Evolutionary conservation across 2,113 vertebrate genomes (phyloP).

Genomic region (Myotis lucifugus): DNA sequence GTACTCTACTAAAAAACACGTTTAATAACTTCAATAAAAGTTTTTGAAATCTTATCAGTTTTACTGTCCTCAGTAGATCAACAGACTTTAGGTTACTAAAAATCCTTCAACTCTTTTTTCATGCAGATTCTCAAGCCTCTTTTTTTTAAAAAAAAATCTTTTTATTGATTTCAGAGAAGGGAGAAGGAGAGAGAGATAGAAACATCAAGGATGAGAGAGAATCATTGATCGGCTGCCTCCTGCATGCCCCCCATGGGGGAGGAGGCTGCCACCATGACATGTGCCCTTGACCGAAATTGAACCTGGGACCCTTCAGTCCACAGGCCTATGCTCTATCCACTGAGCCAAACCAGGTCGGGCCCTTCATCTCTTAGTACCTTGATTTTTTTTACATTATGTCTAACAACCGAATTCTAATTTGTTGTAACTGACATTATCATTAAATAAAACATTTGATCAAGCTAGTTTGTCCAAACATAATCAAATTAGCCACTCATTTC

Average conservation of each 20-base stretch:
- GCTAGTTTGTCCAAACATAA: not conserved
- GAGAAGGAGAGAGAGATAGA: no score
- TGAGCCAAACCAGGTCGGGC: no score
- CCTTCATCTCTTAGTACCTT: not conserved
- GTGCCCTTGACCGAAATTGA: no score
- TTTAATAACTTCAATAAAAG: not conserved
- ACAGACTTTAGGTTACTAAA: not conserved
- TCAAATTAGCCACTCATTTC: slow-evolving; percentile 6
- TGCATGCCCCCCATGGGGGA: no score
- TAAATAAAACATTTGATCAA: not conserved
- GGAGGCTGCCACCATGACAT: no score
- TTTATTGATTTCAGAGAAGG: no score
- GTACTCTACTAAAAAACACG: not conserved
- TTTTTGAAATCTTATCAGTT: not conserved
- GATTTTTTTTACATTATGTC: not conserved
- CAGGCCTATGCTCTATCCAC: no score
- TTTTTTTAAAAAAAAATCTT: no score
- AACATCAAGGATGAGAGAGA: no score
- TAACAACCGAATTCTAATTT: not conserved
- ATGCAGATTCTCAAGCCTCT: no score
- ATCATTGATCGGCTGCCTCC: no score
- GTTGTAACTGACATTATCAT: not conserved
- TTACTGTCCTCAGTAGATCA: not conserved
- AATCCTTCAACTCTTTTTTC: not conserved
- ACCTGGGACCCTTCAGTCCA: no score